A percentile compares a stretch with the other conserved stretches of the same genome.
Conservation (phyloP, 2,888 invertebrate species). For the Drosophila mercatorum region DNA sequence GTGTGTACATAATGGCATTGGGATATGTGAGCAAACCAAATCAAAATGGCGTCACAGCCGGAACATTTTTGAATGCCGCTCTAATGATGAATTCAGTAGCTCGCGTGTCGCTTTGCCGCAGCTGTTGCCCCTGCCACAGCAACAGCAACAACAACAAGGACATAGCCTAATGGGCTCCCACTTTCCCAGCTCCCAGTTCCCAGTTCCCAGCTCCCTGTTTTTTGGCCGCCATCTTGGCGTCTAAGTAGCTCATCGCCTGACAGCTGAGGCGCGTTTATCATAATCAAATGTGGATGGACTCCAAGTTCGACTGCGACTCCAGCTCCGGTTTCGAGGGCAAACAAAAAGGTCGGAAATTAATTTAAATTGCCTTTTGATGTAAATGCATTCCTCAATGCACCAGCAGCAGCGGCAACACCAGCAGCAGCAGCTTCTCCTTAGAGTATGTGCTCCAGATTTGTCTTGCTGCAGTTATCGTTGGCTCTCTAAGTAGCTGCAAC, state of each 20-base stretch:
- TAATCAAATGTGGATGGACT: constrained; percentile 79
- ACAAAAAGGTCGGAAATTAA: constrained; percentile 83
- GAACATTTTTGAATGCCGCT: constrained; percentile 39
- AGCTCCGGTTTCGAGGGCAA: constrained; percentile 26
- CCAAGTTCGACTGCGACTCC: constrained; percentile 47
- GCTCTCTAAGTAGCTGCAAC: constrained; percentile 70
- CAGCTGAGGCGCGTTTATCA: constrained; percentile 83
- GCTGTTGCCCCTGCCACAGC: constrained; percentile 69
- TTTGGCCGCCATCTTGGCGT: constrained; percentile 62
- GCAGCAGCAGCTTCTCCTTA: constrained; percentile 22
- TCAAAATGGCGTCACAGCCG: constrained; percentile 71
- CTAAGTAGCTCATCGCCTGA: constrained; percentile 74
- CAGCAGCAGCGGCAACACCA: constrained; percentile 49
- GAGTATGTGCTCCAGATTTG: constrained; percentile 69
- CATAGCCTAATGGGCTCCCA: constrained; percentile 65
- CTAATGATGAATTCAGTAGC: constrained; percentile 43
- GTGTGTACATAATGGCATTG: constrained; percentile 22
- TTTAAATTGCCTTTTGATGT: constrained; percentile 85
- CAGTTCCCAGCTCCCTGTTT: constrained; percentile 2
- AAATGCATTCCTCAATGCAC: constrained; percentile 83
- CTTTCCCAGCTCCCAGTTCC: constrained; percentile 1
- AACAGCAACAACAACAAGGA: constrained; percentile 22
- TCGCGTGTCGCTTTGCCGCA: constrained; percentile 76
- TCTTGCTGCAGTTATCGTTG: constrained; percentile 56
- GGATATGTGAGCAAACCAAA: constrained; percentile 46